phyloP scores from a whole-genome alignment of 2,888 invertebrate genomes.

The Cosmorhoe ocellata region DNA sequence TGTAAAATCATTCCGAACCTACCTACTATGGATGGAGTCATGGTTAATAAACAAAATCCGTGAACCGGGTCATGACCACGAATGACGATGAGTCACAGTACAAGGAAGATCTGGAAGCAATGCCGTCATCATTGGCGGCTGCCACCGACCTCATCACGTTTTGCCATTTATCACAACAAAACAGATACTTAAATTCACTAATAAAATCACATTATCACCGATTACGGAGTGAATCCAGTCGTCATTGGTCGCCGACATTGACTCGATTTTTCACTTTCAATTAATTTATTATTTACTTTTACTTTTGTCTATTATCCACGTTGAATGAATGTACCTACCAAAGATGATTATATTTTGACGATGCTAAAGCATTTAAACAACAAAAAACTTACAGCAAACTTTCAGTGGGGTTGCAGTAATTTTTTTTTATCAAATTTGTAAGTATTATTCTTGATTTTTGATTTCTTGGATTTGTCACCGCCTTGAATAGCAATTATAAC shows the following conservation, averaged over 20 bases:
- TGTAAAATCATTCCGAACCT: slow-evolving; percentile 31
- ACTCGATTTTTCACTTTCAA: slow-evolving; percentile 30
- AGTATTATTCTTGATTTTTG: no score
- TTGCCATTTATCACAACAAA: slow-evolving; percentile 45
- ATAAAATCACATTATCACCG: slow-evolving; percentile 34
- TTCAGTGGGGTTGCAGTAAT: no score
- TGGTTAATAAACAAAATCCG: slow-evolving; percentile 64
- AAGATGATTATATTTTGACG: no score
- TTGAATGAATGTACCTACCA: neutral
- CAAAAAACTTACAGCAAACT: no score
- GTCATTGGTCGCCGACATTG: slow-evolving; percentile 16
- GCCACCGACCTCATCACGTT: slow-evolving; percentile 49
- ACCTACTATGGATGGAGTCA: slow-evolving; percentile 39
- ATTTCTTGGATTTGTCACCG: no score
- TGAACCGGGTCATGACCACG: slow-evolving; percentile 70
- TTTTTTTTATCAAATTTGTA: no score
- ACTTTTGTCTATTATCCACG: slow-evolving; percentile 21
- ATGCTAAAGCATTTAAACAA: no score
- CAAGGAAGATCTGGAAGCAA: slow-evolving; percentile 72
- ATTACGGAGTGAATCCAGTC: slow-evolving; percentile 23
- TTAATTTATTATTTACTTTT: slow-evolving; percentile 25
- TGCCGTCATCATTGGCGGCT: slow-evolving; percentile 65
- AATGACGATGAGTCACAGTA: slow-evolving; percentile 64
- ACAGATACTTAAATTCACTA: slow-evolving; percentile 37
- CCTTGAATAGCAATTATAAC: no score